phyloP scores from a whole-genome alignment of 2,113 vertebrate genomes.

The Baryphthengus martii region DNA sequence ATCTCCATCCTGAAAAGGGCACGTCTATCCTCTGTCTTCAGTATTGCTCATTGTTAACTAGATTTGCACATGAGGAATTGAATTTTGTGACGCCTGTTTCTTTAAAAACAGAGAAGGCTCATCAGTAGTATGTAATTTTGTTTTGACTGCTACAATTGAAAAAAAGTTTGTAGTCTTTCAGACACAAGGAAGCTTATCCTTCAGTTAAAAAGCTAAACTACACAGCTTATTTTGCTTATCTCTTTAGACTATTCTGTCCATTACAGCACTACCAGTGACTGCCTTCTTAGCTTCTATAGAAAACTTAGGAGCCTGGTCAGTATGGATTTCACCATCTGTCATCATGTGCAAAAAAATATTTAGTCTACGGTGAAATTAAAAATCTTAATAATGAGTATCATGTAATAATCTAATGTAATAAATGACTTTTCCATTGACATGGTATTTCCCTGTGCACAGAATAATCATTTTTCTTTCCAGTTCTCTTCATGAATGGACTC shows the following conservation, averaged over 20 bases:
- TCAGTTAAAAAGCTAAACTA: background rate
- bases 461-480: background rate
- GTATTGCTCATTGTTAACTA: background rate
- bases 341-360: background rate
- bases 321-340: background rate
- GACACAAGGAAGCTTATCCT: background rate
- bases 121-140: background rate
- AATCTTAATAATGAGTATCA: background rate
- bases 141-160: background rate
- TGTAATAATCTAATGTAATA: background rate
- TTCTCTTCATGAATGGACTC: background rate
- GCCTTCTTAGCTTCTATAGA: background rate
- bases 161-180: background rate
- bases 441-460: background rate
- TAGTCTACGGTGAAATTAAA: background rate
- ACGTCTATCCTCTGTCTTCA: background rate
- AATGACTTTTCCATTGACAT: background rate
- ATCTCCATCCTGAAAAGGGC: background rate
- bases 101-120: background rate
- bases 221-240: background rate
- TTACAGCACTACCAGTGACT: background rate
- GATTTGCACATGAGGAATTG: background rate
- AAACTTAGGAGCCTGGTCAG: background rate
- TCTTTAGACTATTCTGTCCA: background rate
- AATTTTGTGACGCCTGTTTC: background rate